Evolutionary conservation across 2,113 vertebrate genomes (phyloP).

Genomic region (Psammodynastes pulverulentus): DNA sequence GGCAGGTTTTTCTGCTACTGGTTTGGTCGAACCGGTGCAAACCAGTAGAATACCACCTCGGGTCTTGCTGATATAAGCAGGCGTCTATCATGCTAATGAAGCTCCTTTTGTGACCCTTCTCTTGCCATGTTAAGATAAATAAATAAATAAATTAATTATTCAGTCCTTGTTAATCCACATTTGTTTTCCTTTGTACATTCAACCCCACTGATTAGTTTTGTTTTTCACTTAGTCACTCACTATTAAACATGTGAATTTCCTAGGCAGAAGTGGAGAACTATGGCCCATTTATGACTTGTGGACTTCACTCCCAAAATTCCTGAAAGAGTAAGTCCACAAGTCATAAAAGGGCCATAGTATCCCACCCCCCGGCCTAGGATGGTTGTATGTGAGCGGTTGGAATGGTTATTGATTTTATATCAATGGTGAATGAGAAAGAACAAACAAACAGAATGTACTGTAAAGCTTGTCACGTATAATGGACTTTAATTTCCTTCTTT

Average conservation of each 20-base stretch:
- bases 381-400: not conserved
- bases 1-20: too few species aligned
- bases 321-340: not conserved
- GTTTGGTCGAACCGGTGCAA: too few species aligned
- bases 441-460: not conserved
- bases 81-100: not conserved
- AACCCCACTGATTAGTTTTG: not conserved
- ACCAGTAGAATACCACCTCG: too few species aligned
- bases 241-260: not conserved
- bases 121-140: rapidly evolving
- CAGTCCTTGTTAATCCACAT: conserved; percentile 8
- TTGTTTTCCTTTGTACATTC: not conserved
- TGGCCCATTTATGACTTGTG: not conserved
- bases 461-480: conserved; percentile 46
- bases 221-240: not conserved
- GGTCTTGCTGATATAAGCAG: not conserved
- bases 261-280: not conserved
- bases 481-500: conserved; percentile 35
- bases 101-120: not conserved
- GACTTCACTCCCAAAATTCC: not conserved
- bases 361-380: not conserved
- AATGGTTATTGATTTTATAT: conserved; percentile 32
- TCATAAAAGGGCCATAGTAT: not conserved
- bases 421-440: not conserved
- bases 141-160: not conserved